Percentiles rank a stretch among this genome's conserved stretches.
phyloP scores from a whole-genome alignment of 2,888 invertebrate genomes.

The Incurvaria masculella region DNA sequence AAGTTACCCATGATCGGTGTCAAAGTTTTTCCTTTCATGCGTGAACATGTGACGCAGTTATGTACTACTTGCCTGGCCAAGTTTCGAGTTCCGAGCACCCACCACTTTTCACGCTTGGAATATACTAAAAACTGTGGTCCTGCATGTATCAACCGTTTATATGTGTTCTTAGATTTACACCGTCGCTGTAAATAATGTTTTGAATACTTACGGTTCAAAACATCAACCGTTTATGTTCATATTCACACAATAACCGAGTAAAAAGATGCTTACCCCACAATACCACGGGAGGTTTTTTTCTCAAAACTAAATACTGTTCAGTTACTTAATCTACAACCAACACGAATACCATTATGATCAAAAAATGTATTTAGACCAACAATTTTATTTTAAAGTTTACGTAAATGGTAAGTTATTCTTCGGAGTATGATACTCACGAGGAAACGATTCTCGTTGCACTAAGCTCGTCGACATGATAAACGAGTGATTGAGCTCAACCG shows the following conservation, averaged over 20 bases:
- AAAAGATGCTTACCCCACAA: slow-evolving; percentile 10
- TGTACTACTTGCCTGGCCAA: slow-evolving; percentile 9
- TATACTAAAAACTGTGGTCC: slow-evolving; percentile 11
- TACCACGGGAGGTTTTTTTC: slow-evolving; percentile 12
- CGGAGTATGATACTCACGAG: too few species aligned
- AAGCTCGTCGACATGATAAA: too few species aligned
- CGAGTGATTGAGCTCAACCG: too few species aligned
- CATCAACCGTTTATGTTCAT: slow-evolving; percentile 8
- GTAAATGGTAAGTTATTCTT: too few species aligned
- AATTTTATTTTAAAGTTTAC: too few species aligned
- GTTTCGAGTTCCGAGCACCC: slow-evolving; percentile 14
- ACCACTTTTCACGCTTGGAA: slow-evolving; percentile 9
- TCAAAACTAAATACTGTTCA: neutral
- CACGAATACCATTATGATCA: too few species aligned
- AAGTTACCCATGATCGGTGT: slow-evolving; percentile 14
- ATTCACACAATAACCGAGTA: slow-evolving; percentile 7
- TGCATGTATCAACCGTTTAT: slow-evolving; percentile 10
- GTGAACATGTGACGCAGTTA: slow-evolving; percentile 10
- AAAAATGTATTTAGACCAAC: too few species aligned
- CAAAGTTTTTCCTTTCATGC: slow-evolving; percentile 8
- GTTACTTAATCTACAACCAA: too few species aligned
- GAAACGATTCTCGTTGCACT: too few species aligned
- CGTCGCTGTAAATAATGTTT: too few species aligned
- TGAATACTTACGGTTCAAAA: too few species aligned
- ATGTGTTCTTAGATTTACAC: too few species aligned